phyloP scores from a whole-genome alignment of 2,797 vertebrate species.

The Neoniphon sammara region DNA sequence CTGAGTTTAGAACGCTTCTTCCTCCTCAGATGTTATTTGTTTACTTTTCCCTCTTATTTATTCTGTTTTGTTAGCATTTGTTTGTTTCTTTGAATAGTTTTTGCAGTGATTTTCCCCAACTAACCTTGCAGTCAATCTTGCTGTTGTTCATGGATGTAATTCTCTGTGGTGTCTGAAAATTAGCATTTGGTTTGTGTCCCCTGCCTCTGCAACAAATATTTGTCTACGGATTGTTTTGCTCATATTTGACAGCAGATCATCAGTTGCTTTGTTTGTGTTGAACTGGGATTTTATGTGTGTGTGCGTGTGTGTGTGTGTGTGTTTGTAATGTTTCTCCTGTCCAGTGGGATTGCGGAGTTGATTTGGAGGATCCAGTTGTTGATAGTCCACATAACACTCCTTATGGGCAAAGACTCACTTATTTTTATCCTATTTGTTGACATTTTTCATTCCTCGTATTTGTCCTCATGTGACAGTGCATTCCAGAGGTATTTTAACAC shows the following conservation, averaged over 20 bases:
- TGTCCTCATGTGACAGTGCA: background rate
- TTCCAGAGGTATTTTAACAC: background rate
- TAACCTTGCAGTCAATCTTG: constrained; percentile 65
- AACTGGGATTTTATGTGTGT: constrained; percentile 21
- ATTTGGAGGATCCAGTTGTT: constrained; percentile 40
- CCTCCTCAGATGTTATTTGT: constrained; percentile 11
- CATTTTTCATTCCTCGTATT: background rate
- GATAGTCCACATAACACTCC: constrained; percentile 42
- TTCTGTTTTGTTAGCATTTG: constrained; percentile 51
- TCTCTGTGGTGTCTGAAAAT: constrained; percentile 62
- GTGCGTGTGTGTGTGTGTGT: constrained; percentile 29
- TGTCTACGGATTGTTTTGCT: constrained; percentile 72
- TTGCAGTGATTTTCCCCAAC: constrained; percentile 22
- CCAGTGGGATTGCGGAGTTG: constrained; percentile 45
- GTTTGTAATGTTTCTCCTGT: constrained; percentile 22
- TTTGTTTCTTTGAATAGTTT: constrained; percentile 47
- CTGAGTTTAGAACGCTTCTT: constrained; percentile 16
- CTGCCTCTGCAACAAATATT: constrained; percentile 72
- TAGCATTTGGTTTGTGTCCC: constrained; percentile 69
- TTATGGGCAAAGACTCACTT: constrained; percentile 44
- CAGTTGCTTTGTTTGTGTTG: constrained; percentile 49
- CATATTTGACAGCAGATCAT: constrained; percentile 71
- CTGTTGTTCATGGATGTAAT: constrained; percentile 59
- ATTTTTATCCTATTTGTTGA: constrained; percentile 42
- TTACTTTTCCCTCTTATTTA: background rate